Percentiles rank a stretch among this genome's conserved stretches.
Evolutionary conservation across 2,797 vertebrate species (phyloP).

Genomic region (Benthosema pterotum): DNA sequence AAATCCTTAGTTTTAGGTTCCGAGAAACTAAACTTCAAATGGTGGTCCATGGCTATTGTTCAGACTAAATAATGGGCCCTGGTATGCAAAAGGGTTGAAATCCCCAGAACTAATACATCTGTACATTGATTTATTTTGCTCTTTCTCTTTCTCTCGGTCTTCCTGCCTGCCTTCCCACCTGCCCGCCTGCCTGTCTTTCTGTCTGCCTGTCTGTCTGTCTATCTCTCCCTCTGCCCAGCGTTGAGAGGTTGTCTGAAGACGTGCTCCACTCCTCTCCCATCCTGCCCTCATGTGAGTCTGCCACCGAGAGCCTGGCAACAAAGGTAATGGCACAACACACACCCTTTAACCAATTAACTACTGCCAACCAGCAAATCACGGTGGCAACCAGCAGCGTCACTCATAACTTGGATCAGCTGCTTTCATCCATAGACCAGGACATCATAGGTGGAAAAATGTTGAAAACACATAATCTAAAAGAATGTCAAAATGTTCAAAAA

Average conservation of each 20-base stretch:
- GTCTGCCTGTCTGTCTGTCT: neutral
- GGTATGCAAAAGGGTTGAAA: no score
- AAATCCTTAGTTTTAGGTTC: no score
- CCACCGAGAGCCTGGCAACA: slow-evolving; percentile 48
- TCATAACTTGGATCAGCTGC: no score
- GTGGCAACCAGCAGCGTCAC: no score
- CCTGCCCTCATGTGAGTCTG: slow-evolving; percentile 53
- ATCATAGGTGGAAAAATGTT: no score
- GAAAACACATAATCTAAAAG: no score
- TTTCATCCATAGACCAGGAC: neutral
- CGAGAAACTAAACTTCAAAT: no score
- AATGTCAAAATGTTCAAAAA: no score
- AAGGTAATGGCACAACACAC: slow-evolving; percentile 60
- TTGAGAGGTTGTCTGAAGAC: slow-evolving; percentile 64
- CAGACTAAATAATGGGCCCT: no score
- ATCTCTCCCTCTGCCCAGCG: slow-evolving; percentile 46
- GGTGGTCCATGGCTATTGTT: no score
- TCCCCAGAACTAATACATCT: no score
- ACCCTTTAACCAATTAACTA: neutral
- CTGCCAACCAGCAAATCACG: neutral
- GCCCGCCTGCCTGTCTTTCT: neutral
- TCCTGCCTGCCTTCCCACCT: neutral
- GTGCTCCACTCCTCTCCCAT: slow-evolving; percentile 35
- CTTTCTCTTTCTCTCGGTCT: neutral
- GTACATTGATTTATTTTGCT: neutral